Percentiles rank a stretch among this genome's conserved stretches.
These are phyloP conservation scores for Diorhabda carinulata DNA, from an alignment of 1,140 invertebrate species.

Conservation along the genomic window DNA sequence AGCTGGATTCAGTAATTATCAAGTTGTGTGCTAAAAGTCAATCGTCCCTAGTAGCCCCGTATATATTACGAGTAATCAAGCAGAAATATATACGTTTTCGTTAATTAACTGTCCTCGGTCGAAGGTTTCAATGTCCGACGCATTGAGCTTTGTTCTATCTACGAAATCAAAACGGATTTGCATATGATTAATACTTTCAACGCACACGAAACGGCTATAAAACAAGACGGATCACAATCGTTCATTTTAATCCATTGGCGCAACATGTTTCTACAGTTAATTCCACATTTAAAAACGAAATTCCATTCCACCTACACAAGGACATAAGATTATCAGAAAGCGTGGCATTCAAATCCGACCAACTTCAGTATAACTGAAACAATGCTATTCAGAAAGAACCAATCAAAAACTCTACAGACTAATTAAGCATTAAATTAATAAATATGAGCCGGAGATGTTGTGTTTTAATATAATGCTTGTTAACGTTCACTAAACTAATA, in stretches of 20 bases:
- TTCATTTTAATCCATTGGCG: conserved; percentile 32
- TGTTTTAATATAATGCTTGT: too few species aligned
- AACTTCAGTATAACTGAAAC: too few species aligned
- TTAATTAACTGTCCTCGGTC: conserved; percentile 4
- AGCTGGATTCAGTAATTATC: background rate
- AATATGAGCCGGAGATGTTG: too few species aligned
- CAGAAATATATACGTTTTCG: background rate
- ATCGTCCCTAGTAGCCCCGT: background rate
- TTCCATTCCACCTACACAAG: too few species aligned
- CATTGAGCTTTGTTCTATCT: conserved; percentile 29
- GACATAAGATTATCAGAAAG: too few species aligned
- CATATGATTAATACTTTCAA: conserved; percentile 34
- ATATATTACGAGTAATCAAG: background rate
- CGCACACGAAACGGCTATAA: conserved; percentile 33
- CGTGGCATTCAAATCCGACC: too few species aligned
- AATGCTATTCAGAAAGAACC: too few species aligned
- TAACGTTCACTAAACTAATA: too few species aligned
- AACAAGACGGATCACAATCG: conserved; percentile 33
- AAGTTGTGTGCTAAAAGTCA: background rate
- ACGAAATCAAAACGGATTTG: conserved; percentile 30
- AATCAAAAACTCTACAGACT: too few species aligned
- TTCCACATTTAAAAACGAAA: too few species aligned
- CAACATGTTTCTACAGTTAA: background rate
- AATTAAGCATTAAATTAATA: too few species aligned
- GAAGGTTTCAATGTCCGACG: conserved; percentile 23